Evolutionary conservation across 2,113 vertebrate species (phyloP), one percentile per base, ranked within the genome.

Genomic region (Amphiprion percula): DNA sequence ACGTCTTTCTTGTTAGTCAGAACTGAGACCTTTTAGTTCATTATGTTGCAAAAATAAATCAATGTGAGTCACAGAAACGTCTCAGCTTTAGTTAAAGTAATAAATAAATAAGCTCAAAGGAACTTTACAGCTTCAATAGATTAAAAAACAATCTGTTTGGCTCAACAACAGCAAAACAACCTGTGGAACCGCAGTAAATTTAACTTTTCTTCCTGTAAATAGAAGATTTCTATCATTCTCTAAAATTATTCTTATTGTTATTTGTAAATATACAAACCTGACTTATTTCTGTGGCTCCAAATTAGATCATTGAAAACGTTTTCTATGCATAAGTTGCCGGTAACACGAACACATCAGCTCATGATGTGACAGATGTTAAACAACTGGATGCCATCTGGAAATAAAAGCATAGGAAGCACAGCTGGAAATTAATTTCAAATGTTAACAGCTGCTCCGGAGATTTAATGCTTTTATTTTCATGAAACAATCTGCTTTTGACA

Each of bases 391-490:
- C 41, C 44, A 0, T 19, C 53, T 30, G 77, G 5, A 50, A 67
- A 63, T 73, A 52, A 84, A 77, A 69, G 28, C 58, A 72, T 73
- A 54, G 30, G 7, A 19, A 56, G 1, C 15, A 2, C 11, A 44
- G 12, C 41, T 30, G 30, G 6, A 30, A 4, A 30, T 30, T 30
- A 30, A 6, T 41, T 12, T 41, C 9, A 41, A 41, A 41, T 41
- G 2, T 12, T 2, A 12, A 11, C 39, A 41, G 39, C 9, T 41
- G 39, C 39, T 15, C 19, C 52, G 1, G 5, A 64, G 30, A 16
- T 33, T 2, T 24, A 46, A 60, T 85, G 77, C 58, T 83, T 80
- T 83, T 65, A 80, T 83, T 70, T 66, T 59, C 26, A 56, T 12
- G 1, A 28, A 21, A 30, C 39, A 7, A 49, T n/a, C 8, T 16